Evolutionary conservation across 2,888 invertebrate genomes (phyloP).

Genomic region (Aspidiotus rigidus): DNA sequence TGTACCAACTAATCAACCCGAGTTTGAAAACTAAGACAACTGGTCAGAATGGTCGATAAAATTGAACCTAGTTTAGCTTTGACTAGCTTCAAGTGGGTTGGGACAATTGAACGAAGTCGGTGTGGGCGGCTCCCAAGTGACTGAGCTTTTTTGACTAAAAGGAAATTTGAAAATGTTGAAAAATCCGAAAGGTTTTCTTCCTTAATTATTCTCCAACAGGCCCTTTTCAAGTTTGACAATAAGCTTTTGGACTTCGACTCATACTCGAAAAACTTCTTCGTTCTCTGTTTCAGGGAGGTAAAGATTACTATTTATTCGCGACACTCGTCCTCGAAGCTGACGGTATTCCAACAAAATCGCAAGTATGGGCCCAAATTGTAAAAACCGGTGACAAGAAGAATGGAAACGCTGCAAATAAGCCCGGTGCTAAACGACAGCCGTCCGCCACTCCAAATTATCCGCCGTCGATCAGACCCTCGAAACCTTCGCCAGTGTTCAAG

Average conservation of each 20-base stretch:
- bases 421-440: conserved; percentile 38
- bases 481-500: conserved; percentile 42
- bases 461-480: conserved; percentile 51
- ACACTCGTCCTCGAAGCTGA: conserved; percentile 54
- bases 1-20: too few species aligned
- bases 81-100: too few species aligned
- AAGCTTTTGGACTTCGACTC: background rate
- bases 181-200: too few species aligned
- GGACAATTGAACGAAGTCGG: too few species aligned
- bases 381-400: conserved; percentile 20
- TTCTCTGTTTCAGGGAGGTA: conserved; percentile 51
- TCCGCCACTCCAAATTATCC: conserved; percentile 38
- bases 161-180: too few species aligned
- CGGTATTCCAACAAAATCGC: conserved; percentile 54
- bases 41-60: too few species aligned
- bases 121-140: too few species aligned
- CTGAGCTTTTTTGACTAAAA: too few species aligned
- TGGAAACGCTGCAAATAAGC: background rate
- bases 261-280: background rate
- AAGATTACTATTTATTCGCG: conserved; percentile 58
- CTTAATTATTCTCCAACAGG: too few species aligned
- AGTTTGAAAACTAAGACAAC: too few species aligned
- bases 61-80: too few species aligned
- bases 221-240: background rate
- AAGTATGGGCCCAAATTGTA: conserved; percentile 56